A percentile compares a stretch with the other conserved stretches of the same genome.
Conservation (phyloP, 1,140 invertebrate genomes). For the Drosophila dunni region DNA sequence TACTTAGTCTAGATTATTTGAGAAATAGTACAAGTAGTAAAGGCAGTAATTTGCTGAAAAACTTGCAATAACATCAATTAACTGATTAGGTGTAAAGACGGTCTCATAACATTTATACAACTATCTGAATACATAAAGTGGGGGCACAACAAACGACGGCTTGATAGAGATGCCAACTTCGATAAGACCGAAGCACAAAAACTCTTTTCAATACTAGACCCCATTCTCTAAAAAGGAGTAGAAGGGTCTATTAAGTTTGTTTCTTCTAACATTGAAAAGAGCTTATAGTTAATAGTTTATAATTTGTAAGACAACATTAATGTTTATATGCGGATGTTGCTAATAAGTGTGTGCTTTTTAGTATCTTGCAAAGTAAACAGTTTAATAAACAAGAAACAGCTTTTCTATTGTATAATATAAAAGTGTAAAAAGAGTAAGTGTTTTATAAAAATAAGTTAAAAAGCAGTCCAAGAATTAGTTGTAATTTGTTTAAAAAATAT, state of each 20-base stretch:
- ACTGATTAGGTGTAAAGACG: constrained; percentile 53
- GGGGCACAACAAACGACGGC: constrained; percentile 18
- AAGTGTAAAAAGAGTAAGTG: constrained; percentile 3
- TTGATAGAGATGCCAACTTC: constrained; percentile 21
- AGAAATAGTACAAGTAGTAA: constrained; percentile 37
- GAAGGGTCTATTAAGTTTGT: neutral
- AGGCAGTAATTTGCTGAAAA: constrained; percentile 35
- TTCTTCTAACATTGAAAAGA: constrained; percentile 23
- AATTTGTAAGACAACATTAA: constrained; percentile 29
- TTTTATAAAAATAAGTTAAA: constrained; percentile 2
- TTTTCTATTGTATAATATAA: neutral
- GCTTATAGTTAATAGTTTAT: constrained; percentile 1
- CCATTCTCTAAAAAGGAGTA: too few species aligned
- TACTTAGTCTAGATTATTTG: constrained; percentile 5
- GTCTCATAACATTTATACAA: constrained; percentile 73
- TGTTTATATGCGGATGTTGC: constrained; percentile 6
- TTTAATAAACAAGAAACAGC: constrained; percentile 1
- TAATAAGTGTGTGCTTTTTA: constrained; percentile 12
- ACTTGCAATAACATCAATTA: constrained; percentile 62
- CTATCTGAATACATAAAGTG: constrained; percentile 22
- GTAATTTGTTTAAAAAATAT: neutral
- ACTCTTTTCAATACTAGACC: constrained; percentile 38
- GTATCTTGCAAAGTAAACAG: constrained; percentile 26
- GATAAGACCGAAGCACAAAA: constrained; percentile 19
- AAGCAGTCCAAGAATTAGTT: constrained; percentile 20